phyloP scores from a whole-genome alignment of 2,797 vertebrate species.

The Manis crassicaudata region DNA sequence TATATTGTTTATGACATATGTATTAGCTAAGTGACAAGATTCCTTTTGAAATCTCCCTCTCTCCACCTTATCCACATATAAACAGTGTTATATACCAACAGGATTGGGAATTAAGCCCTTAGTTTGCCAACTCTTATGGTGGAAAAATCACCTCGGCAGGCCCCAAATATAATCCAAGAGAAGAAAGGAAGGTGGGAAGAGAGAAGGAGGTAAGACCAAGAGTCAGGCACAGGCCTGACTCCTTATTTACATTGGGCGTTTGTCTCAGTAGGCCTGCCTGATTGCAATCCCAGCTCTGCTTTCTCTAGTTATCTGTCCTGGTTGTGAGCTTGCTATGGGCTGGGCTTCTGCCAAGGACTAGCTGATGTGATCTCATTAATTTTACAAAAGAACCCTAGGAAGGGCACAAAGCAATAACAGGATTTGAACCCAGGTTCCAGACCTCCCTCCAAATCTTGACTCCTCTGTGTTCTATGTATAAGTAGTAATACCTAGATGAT shows the following conservation, averaged over 20 bases:
- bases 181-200: background rate
- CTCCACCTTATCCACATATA: conserved; percentile 54
- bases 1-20: conserved; percentile 53
- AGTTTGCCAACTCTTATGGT: conserved; percentile 4
- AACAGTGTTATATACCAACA: conserved; percentile 61
- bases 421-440: background rate
- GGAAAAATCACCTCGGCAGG: conserved; percentile 70
- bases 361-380: background rate
- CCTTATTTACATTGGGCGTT: background rate
- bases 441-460: background rate
- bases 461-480: background rate
- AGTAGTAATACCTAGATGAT: background rate
- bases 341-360: background rate
- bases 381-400: background rate
- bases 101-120: conserved; percentile 60
- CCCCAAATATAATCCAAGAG: conserved; percentile 36
- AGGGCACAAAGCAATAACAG: background rate
- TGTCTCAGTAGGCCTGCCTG: background rate
- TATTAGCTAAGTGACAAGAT: conserved; percentile 71
- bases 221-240: too few species aligned
- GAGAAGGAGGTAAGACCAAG: background rate
- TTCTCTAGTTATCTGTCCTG: background rate
- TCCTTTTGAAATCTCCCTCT: conserved; percentile 62
- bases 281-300: background rate
- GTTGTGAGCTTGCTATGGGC: background rate